Evolutionary conservation across 2,888 invertebrate genomes (phyloP), one percentile per base, ranked within the genome.

Genomic region (Luperina testacea): DNA sequence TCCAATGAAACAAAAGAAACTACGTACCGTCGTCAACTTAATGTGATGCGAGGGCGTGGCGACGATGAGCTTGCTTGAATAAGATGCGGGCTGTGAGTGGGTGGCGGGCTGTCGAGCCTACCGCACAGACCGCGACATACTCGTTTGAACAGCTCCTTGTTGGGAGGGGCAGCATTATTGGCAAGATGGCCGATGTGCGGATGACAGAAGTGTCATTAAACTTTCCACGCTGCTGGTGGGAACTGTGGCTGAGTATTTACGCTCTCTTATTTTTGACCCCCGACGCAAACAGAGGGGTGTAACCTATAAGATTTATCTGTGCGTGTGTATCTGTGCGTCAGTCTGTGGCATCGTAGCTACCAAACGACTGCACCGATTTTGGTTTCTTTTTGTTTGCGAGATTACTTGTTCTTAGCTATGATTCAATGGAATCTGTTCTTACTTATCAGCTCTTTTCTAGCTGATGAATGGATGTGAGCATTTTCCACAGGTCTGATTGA

Each of bases 31-130:
- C 24, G 53, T 53, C 27, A 59, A n/a, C 2, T 51, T 59, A 73
- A 63, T 59, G 38, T 24, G 9, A 57, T 64, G n/a, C 9, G 82
- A 64, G 82, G 80, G 80, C 82, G 80, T 64, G 80, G 80, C 82
- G 32, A n/a, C 20, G 57, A n/a, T 53, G 38, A 57, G 48, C 68
- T 78, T 20, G 78, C 42, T 64, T 64, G 48, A 61, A 11, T 51
- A 51, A 82, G 69, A 48, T 74, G 67, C 27, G 53, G 24, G 61
- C 42, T 27, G 32, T 45, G 42, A 73, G 59, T 81, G 81, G 77
- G 81, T 61, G 80, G 67, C 67, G 53, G n/a, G 24, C 51, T 42
- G 38, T 20, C 72, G 59, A 13, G 57, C 65, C 72, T 65, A 64
- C 42, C 64, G 48, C 48, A 20, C 59, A 38, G 27, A 48, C 48